Base-by-base conservation (phyloP, 1,140 invertebrate species). In the Parapsyche elsis region DNA sequence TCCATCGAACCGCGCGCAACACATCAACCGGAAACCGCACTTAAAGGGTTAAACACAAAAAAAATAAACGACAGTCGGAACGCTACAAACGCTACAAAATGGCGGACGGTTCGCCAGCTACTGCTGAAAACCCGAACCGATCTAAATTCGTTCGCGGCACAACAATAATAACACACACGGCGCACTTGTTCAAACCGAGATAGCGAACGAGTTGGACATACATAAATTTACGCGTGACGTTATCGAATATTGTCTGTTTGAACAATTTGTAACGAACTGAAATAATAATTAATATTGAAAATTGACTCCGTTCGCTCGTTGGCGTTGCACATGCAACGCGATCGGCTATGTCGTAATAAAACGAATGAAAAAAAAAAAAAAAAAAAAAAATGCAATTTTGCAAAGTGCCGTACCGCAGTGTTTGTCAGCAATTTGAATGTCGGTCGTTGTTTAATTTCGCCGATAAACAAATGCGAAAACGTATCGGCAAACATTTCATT, bases 221-320 rank as follows among this genome's bases (percentile, higher is more conserved):
- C 71, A 70, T 73, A 53, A 80, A 75, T 80, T 80, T 80, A 80
- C 75, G 49, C 14, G 24, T 76, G 79, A 80, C 79, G 71, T 23
- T 80, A 80, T 80, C 71, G 75, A 77, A 67, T 19, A n/a, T 57
- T 46, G 79, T 76, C 26, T 75, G 79, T 80, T 80, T 76, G 79
- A 80, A 80, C 79, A 80, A 80, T 76, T 76, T 76, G 79, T 74
- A 44, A 16, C 44, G 46, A 24, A 2, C 12, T 53, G 16, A 14
- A 14, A 53, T 53, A 19, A 49, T 24, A 67, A 57, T 57, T n/a
- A 16, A 57, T 57, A 38, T 38, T 38, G 30, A 38, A 38, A 38
- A 38, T 38, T n/a, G n/a, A n/a, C n/a, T n/a, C n/a, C 30, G 30
- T 7, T 38, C 30, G 30, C 30, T 38, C 30, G 30, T 38, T 7